Evolutionary conservation across 2,113 vertebrate species (phyloP).

Genomic region (Petroica traversi): DNA sequence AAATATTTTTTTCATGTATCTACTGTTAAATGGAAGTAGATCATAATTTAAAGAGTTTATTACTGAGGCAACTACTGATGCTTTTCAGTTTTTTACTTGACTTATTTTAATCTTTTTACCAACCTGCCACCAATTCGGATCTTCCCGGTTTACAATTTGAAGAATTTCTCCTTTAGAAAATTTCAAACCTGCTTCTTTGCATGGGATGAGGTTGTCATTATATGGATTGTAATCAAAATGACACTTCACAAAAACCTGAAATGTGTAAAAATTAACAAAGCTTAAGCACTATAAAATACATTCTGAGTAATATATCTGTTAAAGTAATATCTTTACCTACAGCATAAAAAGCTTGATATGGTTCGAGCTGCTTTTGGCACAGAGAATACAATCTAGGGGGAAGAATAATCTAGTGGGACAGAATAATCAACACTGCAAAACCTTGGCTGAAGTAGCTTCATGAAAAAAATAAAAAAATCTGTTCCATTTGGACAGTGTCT

Average conservation of each 20-base stretch:
- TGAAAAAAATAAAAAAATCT: neutral
- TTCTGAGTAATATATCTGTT: neutral
- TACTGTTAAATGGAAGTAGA: neutral
- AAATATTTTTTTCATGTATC: neutral
- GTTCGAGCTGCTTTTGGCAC: neutral
- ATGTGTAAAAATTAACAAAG: conserved; percentile 50
- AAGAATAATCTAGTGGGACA: neutral
- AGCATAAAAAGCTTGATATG: neutral
- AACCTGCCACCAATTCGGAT: conserved; percentile 99
- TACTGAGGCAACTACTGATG: neutral
- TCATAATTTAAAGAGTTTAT: neutral
- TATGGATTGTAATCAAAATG: conserved; percentile 97
- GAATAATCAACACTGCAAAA: neutral
- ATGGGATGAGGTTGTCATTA: conserved; percentile 95
- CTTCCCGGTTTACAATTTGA: conserved; percentile 96
- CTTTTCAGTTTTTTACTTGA: neutral
- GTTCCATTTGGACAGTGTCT: neutral
- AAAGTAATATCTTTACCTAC: conserved; percentile 13
- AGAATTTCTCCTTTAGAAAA: conserved; percentile 96
- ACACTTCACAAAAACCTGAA: conserved; percentile 93
- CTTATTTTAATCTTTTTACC: conserved; percentile 28
- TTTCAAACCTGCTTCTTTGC: conserved; percentile 94
- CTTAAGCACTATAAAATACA: neutral
- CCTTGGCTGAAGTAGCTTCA: neutral
- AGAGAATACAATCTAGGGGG: neutral